Evolutionary conservation across 2,113 vertebrate species (phyloP), one percentile per base, ranked within the genome.

Genomic region (Ptilorrhoa leucosticta): DNA sequence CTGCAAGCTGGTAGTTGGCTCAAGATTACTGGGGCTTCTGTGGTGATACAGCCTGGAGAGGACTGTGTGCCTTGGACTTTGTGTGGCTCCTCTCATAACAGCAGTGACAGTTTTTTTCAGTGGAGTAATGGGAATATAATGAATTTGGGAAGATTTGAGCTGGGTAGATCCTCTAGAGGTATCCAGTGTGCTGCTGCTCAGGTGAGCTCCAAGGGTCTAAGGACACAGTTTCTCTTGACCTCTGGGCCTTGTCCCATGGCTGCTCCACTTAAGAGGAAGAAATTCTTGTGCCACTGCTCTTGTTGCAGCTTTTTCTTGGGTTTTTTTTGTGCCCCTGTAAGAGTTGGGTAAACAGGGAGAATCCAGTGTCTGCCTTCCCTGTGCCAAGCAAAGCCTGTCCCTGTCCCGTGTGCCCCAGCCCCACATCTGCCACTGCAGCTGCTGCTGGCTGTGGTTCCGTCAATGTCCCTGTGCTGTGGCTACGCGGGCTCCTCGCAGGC

Each of bases 401-500:
- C 26, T 5, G 2, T 40, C 3, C 51, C 1, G 3, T 33, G 20
- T 78, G 37, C 22, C 72, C 50, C 45, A 53, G 30, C 31, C 31
- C 28, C 13, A 8, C 11, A 14, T 14, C 26, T 90, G 63, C 28
- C 26, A 3, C 10, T 0, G 9, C 51, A 54, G 44, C 11, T 0
- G 10, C 54, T 44, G 45, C 58, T 81, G 75, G 26, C 17, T 4
- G 3, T 3, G 3, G 20, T 48, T 79, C 31, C 5, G 12, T n/a
- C 17, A 6, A 0, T 65, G 48, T 35, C 31, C 37, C 35, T 40
- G 13, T 19, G 19, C 40, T 85, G 50, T 3, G 18, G 28, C 44
- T 40, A 0, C 45, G 19, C 9, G 9, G n/a, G 26, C 28, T 89
- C 26, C 58, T 68, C 1, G 0, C 21, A 47, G 63, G 64, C 72